Evolutionary conservation across 2,797 vertebrate species (phyloP), one percentile per base, ranked within the genome.

Genomic region (Eremophila alpestris): DNA sequence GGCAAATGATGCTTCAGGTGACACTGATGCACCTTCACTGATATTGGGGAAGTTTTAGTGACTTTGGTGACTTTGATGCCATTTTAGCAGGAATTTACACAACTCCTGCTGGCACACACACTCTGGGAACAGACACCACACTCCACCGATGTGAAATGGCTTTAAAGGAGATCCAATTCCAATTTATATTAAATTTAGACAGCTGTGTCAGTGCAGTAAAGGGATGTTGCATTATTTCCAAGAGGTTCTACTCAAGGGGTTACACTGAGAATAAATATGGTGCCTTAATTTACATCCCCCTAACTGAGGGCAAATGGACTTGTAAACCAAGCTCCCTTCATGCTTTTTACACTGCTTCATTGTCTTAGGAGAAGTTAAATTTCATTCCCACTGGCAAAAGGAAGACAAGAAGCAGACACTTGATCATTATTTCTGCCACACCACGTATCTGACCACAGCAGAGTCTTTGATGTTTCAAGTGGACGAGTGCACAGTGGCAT

Each of bases 401-500:
- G 43, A 83, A 93, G 92, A 91, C 65, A 76, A 90, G 92, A 79
- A 79, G 17, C 79, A 92, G 94, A 87, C 82, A 83, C 54, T 76
- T 92, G 73, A 76, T 93, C 82, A 43, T 92, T 86, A 67, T 83
- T 95, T 92, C 63, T 96, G 84, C 91, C 48, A 36, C 85, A 56
- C 70, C n/a, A 9, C 43, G 30, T 86, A 86, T 74, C 85, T 93
- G 76, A 62, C 43, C 0, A 0, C 58, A 52, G 55, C 84, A 59
- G 69, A 83, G 68, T 22, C 79, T 95, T 95, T 94, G 82, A 91
- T 91, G 80, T 96, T 86, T 75, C 76, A 56, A 69, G 73, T 91
- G 89, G 84, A 81, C 87, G 83, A 91, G 84, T 82, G 79, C 76
- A 79, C 0, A 0, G 55, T 90, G 83, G 80, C 59, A 21, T 91